These are phyloP conservation scores for Hexactinellida sp. DNA, from an alignment of 37 sponge, comb jelly and placozoan species.

Conservation along the genomic window DNA sequence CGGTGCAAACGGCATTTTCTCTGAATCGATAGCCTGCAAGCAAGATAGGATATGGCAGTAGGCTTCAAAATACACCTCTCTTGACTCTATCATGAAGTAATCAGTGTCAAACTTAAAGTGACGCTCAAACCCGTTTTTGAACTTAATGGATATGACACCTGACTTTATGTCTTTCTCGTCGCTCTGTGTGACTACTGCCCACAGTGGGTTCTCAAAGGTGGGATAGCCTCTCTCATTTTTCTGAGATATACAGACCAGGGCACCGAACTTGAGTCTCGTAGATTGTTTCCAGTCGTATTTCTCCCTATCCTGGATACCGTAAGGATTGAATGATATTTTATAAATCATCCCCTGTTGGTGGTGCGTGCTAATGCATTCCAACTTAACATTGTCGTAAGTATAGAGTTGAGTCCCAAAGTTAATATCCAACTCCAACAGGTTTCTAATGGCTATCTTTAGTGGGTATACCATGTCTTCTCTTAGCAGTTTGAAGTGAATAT, in stretches of 20 bases:
- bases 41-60: slow-evolving; percentile 52
- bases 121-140: background rate
- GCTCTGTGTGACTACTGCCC: slow-evolving; percentile 59
- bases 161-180: slow-evolving; percentile 28
- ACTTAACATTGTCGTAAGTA: slow-evolving; percentile 34
- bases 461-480: slow-evolving; percentile 74
- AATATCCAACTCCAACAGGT: slow-evolving; percentile 14
- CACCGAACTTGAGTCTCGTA: slow-evolving; percentile 56
- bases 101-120: background rate
- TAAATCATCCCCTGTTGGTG: slow-evolving; percentile 32
- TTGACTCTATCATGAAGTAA: slow-evolving; percentile 62
- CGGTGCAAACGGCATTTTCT: background rate
- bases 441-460: slow-evolving; percentile 33
- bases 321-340: slow-evolving; percentile 37
- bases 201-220: slow-evolving; percentile 23
- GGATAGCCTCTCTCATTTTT: slow-evolving; percentile 33
- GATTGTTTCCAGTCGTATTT: slow-evolving; percentile 55
- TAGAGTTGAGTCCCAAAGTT: slow-evolving; percentile 33
- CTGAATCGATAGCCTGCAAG: slow-evolving; percentile 25
- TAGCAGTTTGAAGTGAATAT: slow-evolving; percentile 67
- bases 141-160: background rate
- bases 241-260: slow-evolving; percentile 59
- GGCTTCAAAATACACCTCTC: slow-evolving; percentile 73
- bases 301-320: background rate
- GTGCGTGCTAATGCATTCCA: slow-evolving; percentile 16